Evolutionary conservation across 2,888 invertebrate species (phyloP).

Genomic region (Heterodera filipjevi): DNA sequence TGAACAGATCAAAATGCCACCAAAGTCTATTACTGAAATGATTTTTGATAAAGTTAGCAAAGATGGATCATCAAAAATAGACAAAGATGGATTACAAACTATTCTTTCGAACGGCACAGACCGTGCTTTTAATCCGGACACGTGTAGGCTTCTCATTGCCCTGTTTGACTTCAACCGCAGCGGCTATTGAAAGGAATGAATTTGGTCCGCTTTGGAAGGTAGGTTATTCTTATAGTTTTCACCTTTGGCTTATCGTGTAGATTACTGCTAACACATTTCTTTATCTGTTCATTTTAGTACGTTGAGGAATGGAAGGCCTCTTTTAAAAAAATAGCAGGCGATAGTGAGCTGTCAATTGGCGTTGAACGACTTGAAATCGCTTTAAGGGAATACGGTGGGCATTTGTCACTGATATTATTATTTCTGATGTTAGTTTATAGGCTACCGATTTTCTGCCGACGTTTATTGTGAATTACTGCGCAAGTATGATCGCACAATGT

Average conservation of each 20-base stretch:
- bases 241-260: background rate
- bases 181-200: conserved; percentile 90
- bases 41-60: background rate
- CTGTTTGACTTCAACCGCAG: conserved; percentile 89
- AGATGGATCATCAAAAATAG: background rate
- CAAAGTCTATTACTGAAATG: background rate
- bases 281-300: background rate
- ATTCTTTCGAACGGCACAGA: conserved; percentile 80
- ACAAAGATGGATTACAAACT: background rate
- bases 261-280: background rate
- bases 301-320: background rate
- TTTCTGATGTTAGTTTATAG: background rate
- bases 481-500: background rate
- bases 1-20: background rate
- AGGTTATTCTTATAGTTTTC: background rate
- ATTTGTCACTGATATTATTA: background rate
- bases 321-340: background rate
- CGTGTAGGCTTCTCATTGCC: conserved; percentile 23
- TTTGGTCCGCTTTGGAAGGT: conserved; percentile 85
- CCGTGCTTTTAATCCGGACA: conserved; percentile 24
- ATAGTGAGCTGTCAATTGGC: background rate
- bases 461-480: background rate
- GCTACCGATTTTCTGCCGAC: background rate
- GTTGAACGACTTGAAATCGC: background rate
- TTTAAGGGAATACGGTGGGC: background rate